These are phyloP conservation scores for Bostrychus sinensis DNA, from an alignment of 2,113 vertebrate species.

Conservation along the genomic window DNA sequence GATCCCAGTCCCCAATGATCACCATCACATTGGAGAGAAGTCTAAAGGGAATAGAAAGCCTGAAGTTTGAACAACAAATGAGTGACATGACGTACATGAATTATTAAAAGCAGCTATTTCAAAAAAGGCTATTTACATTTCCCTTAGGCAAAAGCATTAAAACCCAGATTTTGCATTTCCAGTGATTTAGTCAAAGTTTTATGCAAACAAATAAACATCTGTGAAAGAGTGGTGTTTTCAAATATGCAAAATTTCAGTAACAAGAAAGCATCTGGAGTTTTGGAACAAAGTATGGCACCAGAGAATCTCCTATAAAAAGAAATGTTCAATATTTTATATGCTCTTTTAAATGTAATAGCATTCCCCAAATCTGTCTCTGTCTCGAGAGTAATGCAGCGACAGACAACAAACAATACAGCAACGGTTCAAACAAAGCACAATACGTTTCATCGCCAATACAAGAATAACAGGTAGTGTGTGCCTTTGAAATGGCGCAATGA, in stretches of 20 bases:
- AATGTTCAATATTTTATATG: slow-evolving; percentile 42
- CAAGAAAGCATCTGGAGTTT: slow-evolving; percentile 35
- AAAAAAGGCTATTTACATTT: slow-evolving; percentile 42
- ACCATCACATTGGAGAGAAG: slow-evolving; percentile 24
- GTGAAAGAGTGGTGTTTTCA: slow-evolving; percentile 39
- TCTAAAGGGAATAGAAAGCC: slow-evolving; percentile 13
- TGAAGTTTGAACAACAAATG: slow-evolving; percentile 35
- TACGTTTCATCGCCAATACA: slow-evolving; percentile 8
- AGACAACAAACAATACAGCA: slow-evolving; percentile 19
- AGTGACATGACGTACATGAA: slow-evolving; percentile 47
- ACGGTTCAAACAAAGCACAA: slow-evolving; percentile 27
- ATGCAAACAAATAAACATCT: slow-evolving; percentile 50
- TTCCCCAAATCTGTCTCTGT: slow-evolving; percentile 8
- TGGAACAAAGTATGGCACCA: slow-evolving; percentile 41
- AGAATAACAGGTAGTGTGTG: slow-evolving; percentile 9
- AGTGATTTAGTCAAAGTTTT: slow-evolving; percentile 28
- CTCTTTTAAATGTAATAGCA: slow-evolving; percentile 24
- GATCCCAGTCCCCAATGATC: slow-evolving; percentile 42
- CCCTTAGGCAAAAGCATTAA: slow-evolving; percentile 39
- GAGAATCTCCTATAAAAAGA: slow-evolving; percentile 26
- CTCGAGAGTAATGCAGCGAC: background rate
- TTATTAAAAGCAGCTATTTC: slow-evolving; percentile 38
- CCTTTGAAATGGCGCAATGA: background rate
- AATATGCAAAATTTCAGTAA: slow-evolving; percentile 32
- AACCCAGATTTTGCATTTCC: slow-evolving; percentile 25